Evolutionary conservation across 2,797 vertebrate genomes (phyloP).

Genomic region (Paramormyrops hopkinsi): DNA sequence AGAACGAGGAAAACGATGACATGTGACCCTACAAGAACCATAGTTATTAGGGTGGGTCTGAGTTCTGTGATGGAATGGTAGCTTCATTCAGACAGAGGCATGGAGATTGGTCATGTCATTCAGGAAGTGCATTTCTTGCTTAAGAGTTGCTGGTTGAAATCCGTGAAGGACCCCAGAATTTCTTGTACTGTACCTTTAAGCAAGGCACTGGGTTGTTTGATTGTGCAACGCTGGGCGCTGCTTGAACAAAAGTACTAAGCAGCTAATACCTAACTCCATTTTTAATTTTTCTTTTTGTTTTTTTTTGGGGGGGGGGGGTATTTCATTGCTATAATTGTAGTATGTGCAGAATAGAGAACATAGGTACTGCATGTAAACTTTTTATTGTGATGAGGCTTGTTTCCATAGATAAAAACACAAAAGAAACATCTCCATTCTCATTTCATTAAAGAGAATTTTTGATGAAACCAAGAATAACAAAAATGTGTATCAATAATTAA

Average conservation of each 20-base stretch:
- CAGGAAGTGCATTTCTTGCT: background rate
- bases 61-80: background rate
- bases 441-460: background rate
- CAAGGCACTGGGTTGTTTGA: background rate
- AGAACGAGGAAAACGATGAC: constrained; percentile 11
- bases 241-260: background rate
- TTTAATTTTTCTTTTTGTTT: background rate
- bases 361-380: background rate
- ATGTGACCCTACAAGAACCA: background rate
- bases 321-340: background rate
- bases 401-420: background rate
- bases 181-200: background rate
- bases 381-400: background rate
- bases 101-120: background rate
- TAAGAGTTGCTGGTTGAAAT: background rate
- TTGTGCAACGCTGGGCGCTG: background rate
- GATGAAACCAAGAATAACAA: background rate
- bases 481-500: background rate
- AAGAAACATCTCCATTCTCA: background rate
- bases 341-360: background rate
- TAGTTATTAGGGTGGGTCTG: background rate
- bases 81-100: background rate
- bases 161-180: background rate
- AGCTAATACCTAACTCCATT: background rate
- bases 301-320: background rate